phyloP scores from a whole-genome alignment of 2,888 invertebrate genomes.

The Eustalomyia histrio region DNA sequence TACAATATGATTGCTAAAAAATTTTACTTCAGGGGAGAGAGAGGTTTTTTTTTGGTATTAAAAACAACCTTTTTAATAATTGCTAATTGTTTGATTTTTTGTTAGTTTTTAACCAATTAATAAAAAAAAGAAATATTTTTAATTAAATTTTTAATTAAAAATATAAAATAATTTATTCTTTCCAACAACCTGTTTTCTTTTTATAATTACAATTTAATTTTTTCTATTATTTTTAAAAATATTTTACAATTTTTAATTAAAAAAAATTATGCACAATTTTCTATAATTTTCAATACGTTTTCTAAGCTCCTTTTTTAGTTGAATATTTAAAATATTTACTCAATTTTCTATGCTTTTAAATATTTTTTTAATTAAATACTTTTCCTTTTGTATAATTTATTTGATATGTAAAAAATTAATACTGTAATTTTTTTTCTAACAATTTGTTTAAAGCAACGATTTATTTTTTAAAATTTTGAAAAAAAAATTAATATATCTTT shows the following conservation, averaged over 20 bases:
- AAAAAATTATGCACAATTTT: constrained; percentile 3
- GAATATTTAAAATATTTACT: not conserved
- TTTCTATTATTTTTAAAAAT: constrained; percentile 19
- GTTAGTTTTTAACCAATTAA: constrained; percentile 2
- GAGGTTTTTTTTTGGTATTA: constrained; percentile 23
- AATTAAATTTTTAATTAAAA: not conserved
- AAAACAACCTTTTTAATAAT: constrained; percentile 59
- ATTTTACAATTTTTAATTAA: not conserved
- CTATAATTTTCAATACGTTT: not conserved
- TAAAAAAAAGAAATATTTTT: not conserved
- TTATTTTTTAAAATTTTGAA: constrained; percentile 24
- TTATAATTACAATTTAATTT: not conserved
- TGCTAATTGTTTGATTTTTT: constrained; percentile 55
- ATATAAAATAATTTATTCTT: not conserved
- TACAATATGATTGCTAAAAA: constrained; percentile 56
- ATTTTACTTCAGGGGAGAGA: constrained; percentile 14
- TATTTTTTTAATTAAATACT: not conserved
- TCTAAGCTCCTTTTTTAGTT: constrained; percentile 34
- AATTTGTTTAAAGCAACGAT: constrained; percentile 41
- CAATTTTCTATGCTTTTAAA: not conserved
- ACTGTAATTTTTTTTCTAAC: constrained; percentile 26
- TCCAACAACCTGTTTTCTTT: constrained; percentile 8
- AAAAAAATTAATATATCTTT: not conserved
- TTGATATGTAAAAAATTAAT: constrained; percentile 53
- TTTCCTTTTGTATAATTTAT: not conserved